Base-by-base conservation (phyloP, 2,797 vertebrate species). In the Antennarius maculatus region DNA sequence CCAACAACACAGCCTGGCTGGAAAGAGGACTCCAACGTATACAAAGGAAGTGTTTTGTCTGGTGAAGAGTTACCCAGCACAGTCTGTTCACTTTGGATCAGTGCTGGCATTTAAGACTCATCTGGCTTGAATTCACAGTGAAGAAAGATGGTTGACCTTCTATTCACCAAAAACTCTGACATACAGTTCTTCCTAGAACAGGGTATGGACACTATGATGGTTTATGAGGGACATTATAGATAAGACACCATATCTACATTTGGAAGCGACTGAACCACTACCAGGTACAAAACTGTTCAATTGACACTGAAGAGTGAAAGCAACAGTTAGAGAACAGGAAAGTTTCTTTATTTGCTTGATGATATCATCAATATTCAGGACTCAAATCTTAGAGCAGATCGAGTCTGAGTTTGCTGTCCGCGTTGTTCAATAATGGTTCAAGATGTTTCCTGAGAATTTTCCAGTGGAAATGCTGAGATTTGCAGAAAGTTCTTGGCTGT, bases 21-120 rank as follows among this genome's bases (percentile, higher is more conserved):
- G 76, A 78, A 71, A 66, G 66, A 17, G 49, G 73, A 71, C 63
- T 62, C 76, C 66, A 64, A 72, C 52, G 51, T 86, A 87, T 28
- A 88, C 83, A 91, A 74, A 81, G 77, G 75, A 88, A 84, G 77
- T 82, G 77, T 90, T 92, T 90, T 77, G 84, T 86, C 83, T 86
- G 74, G 60, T 66, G 69, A 74, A 56, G 67, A 79, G 76, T 81
- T 76, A 82, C 78, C 64, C 74, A 54, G 76, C 60, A 57, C 53
- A 68, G 63, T 84, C 45, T 57, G 69, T 65, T 82, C 71, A 74
- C 51, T 85, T 51, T 48, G 29, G 66, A 79, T 66, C 68, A 56
- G 58, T 16, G 15, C 76, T 57, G 71, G 39, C 68, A 57, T 56
- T 75, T 52, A 12, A 77, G 55, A 45, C 58, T 81, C 64, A 65